A percentile compares a stretch with the other conserved stretches of the same genome.
Evolutionary conservation across 1,140 invertebrate genomes (phyloP).

Genomic region (Maconellicoccus hirsutus): DNA sequence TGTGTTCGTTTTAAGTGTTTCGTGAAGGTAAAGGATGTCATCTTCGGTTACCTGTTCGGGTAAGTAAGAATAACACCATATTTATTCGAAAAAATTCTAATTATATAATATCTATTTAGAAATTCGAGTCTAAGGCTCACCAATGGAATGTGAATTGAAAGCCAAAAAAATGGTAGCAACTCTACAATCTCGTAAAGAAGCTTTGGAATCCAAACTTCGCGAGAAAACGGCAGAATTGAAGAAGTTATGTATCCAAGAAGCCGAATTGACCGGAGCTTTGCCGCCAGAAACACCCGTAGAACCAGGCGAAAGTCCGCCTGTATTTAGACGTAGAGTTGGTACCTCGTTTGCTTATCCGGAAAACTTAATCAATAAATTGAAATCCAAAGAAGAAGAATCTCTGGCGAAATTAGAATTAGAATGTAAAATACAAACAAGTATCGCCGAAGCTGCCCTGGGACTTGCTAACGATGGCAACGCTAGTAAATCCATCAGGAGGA

Average conservation of each 20-base stretch:
- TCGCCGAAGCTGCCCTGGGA: conserved; percentile 58
- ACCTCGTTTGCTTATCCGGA: conserved; percentile 57
- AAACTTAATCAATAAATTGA: conserved; percentile 48
- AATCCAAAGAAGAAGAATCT: conserved; percentile 50
- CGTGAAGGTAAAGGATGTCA: too few relatives aligned
- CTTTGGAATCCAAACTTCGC: conserved; percentile 49
- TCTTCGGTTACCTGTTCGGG: too few relatives aligned
- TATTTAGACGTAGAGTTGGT: conserved; percentile 50
- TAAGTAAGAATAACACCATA: too few relatives aligned
- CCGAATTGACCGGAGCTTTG: conserved; percentile 67
- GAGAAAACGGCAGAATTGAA: conserved; percentile 69
- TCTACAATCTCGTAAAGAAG: conserved; percentile 42
- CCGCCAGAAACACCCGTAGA: conserved; percentile 68
- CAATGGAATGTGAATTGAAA: conserved; percentile 23
- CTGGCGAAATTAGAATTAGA: conserved; percentile 55
- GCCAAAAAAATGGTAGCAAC: conserved; percentile 40
- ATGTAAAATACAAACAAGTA: conserved; percentile 62
- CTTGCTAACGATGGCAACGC: conserved; percentile 55
- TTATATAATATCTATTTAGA: background rate
- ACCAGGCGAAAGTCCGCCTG: conserved; percentile 60
- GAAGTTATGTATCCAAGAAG: conserved; percentile 66
- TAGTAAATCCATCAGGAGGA: conserved; percentile 54
- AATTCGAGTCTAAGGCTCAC: background rate
- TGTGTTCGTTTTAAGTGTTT: too few relatives aligned
- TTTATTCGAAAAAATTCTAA: too few relatives aligned